These are phyloP conservation scores for Tipula unca DNA, from an alignment of 2,888 invertebrate species.

Conservation along the genomic window DNA sequence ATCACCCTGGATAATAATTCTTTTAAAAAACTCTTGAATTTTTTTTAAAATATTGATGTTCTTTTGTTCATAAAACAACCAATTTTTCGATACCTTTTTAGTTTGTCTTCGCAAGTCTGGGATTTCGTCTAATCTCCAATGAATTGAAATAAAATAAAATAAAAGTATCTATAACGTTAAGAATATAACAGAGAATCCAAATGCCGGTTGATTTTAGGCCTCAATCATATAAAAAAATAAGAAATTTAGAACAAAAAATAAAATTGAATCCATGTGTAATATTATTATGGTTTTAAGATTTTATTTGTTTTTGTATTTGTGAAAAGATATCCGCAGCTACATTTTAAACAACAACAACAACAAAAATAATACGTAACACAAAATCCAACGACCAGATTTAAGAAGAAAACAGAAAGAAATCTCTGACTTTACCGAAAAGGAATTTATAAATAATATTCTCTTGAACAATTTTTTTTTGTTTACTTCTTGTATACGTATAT, in stretches of 20 bases:
- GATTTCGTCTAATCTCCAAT: neutral
- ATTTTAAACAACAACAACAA: neutral
- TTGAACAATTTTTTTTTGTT: neutral
- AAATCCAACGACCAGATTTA: neutral
- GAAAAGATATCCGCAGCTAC: neutral
- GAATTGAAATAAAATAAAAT: neutral
- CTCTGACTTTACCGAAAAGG: conserved; percentile 20
- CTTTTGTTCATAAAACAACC: neutral
- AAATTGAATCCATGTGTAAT: neutral
- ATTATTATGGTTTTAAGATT: neutral
- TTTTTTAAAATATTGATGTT: neutral
- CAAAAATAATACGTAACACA: neutral
- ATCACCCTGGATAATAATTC: neutral
- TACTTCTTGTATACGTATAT: neutral
- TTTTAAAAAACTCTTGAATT: neutral
- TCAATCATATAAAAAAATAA: neutral
- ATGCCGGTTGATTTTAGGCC: neutral
- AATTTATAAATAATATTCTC: conserved; percentile 17
- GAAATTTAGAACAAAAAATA: neutral
- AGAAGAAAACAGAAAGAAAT: neutral
- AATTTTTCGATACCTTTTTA: too few species aligned
- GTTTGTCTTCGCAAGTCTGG: neutral
- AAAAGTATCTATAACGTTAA: neutral
- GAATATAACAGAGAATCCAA: neutral
- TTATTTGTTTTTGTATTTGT: neutral